phyloP scores from a whole-genome alignment of 2,888 invertebrate genomes.

The Leptogaster cylindrica region DNA sequence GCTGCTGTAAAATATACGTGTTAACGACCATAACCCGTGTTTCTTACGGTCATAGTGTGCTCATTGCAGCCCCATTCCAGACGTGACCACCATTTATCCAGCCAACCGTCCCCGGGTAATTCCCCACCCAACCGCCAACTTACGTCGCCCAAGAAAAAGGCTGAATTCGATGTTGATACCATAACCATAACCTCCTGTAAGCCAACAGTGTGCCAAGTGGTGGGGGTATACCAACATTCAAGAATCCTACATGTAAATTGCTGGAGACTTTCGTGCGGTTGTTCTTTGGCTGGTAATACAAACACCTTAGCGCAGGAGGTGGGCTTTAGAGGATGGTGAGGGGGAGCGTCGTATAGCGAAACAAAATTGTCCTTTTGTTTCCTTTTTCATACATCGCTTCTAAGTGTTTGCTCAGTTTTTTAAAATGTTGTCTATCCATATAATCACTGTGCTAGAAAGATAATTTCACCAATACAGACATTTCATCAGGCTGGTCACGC shows the following conservation, averaged over 20 bases:
- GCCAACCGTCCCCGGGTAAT: too few relatives aligned
- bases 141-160: constrained; percentile 4
- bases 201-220: background rate
- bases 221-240: constrained; percentile 22
- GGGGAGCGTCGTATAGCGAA: background rate
- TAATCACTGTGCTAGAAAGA: constrained; percentile 22
- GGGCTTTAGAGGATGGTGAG: background rate
- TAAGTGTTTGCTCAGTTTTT: constrained; percentile 13
- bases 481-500: constrained; percentile 25
- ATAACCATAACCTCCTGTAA: background rate
- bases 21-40: constrained; percentile 6
- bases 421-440: constrained; percentile 9
- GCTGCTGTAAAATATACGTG: constrained; percentile 1
- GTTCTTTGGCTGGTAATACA: constrained; percentile 4
- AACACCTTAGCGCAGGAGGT: background rate
- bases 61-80: constrained; percentile 2
- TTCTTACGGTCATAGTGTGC: constrained; percentile 33
- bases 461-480: constrained; percentile 27
- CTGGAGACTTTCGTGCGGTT: constrained; percentile 14
- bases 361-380: constrained; percentile 17
- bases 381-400: constrained; percentile 21
- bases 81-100: constrained; percentile 3
- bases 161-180: constrained; percentile 3
- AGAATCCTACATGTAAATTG: constrained; percentile 18
- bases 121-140: constrained; percentile 22